Evolutionary conservation across 2,888 invertebrate genomes (phyloP).

Genomic region (Lithophane semibrunnea): DNA sequence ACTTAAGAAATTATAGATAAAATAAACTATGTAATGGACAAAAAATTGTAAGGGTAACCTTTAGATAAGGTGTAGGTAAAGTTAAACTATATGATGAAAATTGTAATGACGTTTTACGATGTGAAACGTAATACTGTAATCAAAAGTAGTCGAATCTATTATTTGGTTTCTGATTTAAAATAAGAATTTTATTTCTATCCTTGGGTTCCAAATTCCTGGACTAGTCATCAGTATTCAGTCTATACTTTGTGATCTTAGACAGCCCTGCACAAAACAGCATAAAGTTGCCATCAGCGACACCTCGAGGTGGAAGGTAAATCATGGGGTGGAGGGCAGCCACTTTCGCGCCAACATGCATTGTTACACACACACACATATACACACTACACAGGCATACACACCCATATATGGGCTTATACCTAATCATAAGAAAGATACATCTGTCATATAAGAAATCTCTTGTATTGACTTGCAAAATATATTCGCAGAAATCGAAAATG

Average conservation of each 20-base stretch:
- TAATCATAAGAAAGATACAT: constrained; percentile 39
- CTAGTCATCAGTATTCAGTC: neutral
- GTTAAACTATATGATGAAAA: neutral
- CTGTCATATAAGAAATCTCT: constrained; percentile 6
- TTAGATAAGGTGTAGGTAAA: neutral
- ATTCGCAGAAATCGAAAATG: neutral
- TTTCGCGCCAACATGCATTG: constrained; percentile 67
- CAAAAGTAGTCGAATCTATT: neutral
- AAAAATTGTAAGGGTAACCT: neutral
- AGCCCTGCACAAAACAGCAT: constrained; percentile 61
- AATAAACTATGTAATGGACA: no score
- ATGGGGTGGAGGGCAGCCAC: constrained; percentile 70
- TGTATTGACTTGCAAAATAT: constrained; percentile 18
- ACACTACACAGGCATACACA: constrained; percentile 25
- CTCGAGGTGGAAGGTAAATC: constrained; percentile 72
- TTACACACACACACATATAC: constrained; percentile 47
- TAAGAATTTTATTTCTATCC: neutral
- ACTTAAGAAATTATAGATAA: neutral
- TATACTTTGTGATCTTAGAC: constrained; percentile 6
- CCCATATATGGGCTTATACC: constrained; percentile 24
- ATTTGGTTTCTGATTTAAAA: neutral
- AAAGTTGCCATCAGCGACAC: constrained; percentile 69
- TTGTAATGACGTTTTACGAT: neutral
- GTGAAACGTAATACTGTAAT: neutral
- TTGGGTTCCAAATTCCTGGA: no score